Conservation (phyloP, 2,888 invertebrate genomes). For the Cynaeus angustus region DNA sequence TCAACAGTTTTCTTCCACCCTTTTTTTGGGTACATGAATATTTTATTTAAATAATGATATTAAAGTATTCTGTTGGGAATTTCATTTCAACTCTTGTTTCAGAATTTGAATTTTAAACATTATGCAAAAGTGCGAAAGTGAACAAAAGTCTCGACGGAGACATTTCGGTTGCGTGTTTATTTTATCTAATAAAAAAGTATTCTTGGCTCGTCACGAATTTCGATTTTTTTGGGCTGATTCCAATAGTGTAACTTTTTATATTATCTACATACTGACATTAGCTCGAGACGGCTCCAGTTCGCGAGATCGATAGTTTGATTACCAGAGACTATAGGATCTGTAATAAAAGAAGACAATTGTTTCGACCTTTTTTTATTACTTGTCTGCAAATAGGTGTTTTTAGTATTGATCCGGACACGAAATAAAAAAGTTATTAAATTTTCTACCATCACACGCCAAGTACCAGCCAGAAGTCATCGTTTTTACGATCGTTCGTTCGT, state of each 20-base stretch:
- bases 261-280: too few species aligned
- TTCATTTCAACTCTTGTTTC: conserved; percentile 1
- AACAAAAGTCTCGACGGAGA: not conserved
- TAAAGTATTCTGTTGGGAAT: not conserved
- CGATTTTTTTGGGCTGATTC: too few species aligned
- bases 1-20: too few species aligned
- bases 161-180: conserved; percentile 5
- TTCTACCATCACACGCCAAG: too few species aligned
- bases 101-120: conserved; percentile 16
- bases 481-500: too few species aligned
- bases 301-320: not conserved
- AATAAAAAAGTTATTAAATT: too few species aligned
- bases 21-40: too few species aligned
- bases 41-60: too few species aligned
- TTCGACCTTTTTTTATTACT: conserved; percentile 15
- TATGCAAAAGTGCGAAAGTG: conserved; percentile 1
- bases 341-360: conserved; percentile 20
- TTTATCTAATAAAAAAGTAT: not conserved
- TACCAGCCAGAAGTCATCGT: too few species aligned
- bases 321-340: conserved; percentile 6
- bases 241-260: not conserved
- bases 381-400: conserved; percentile 9
- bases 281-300: not conserved
- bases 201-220: not conserved
- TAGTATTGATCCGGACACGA: conserved; percentile 11